A percentile compares a stretch with the other conserved stretches of the same genome.
phyloP scores from a whole-genome alignment of 2,888 invertebrate genomes.

The Schizaphis graminum region DNA sequence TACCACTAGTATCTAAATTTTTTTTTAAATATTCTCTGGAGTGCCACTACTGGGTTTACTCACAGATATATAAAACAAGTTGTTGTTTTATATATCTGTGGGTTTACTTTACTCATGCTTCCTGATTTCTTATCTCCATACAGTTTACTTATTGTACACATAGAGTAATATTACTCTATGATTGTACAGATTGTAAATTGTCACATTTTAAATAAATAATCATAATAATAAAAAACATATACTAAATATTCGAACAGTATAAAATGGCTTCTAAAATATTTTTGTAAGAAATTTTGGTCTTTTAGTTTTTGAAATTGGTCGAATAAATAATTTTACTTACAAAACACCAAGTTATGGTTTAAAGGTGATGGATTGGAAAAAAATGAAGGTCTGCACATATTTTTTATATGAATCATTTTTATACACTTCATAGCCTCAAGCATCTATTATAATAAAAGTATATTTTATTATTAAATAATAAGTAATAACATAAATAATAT shows the following conservation, averaged over 20 bases:
- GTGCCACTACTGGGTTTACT: no score
- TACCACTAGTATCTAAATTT: not conserved
- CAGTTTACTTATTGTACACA: no score
- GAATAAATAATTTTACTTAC: constrained; percentile 25
- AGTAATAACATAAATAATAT: not conserved
- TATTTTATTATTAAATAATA: not conserved
- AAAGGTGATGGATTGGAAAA: constrained; percentile 72
- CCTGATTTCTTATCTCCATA: no score
- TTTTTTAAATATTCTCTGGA: no score
- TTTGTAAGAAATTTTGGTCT: not conserved
- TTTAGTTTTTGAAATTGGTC: not conserved
- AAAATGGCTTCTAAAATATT: not conserved
- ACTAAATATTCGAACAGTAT: not conserved
- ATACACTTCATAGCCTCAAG: constrained; percentile 75
- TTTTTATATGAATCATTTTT: constrained; percentile 71
- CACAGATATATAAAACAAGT: no score
- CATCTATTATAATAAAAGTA: constrained; percentile 72
- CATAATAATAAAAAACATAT: not conserved
- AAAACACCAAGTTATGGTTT: constrained; percentile 70
- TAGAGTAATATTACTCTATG: no score
- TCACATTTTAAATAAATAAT: no score
- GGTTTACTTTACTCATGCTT: no score
- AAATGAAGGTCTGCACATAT: constrained; percentile 71
- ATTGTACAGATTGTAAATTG: no score
- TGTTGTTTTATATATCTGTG: no score